Conservation (phyloP, 2,797 vertebrate genomes). For the Malurus leucopterus region DNA sequence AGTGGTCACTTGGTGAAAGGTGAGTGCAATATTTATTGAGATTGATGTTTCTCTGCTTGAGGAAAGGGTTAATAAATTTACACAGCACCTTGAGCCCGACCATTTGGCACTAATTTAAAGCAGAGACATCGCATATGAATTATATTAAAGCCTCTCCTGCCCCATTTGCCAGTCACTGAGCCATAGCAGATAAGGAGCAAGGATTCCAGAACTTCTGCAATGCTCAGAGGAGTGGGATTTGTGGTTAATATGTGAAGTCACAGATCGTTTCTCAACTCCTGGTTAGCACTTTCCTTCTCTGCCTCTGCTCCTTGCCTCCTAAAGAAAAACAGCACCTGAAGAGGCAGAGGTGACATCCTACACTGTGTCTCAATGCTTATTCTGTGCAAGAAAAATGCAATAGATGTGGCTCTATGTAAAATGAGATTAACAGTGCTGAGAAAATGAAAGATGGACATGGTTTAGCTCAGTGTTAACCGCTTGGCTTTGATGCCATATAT, state of each 20-base stretch:
- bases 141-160: slow-evolving; percentile 52
- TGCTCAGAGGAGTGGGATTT: neutral
- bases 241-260: neutral
- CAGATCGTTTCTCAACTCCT: neutral
- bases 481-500: neutral
- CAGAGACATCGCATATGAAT: neutral
- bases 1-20: neutral
- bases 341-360: neutral
- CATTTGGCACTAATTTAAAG: slow-evolving; percentile 31
- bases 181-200: neutral
- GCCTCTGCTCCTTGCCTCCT: neutral
- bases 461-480: neutral
- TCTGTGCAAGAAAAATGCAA: neutral
- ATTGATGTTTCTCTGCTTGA: neutral
- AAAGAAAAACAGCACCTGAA: neutral
- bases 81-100: neutral
- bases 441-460: neutral
- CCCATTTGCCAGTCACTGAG: slow-evolving; percentile 30
- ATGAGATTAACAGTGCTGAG: neutral
- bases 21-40: neutral
- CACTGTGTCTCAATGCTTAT: neutral
- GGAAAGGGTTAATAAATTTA: neutral
- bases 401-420: neutral
- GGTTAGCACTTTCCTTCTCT: neutral
- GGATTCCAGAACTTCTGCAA: neutral